Conservation (phyloP, 2,888 invertebrate species). For the Drosophila percnosoma region DNA sequence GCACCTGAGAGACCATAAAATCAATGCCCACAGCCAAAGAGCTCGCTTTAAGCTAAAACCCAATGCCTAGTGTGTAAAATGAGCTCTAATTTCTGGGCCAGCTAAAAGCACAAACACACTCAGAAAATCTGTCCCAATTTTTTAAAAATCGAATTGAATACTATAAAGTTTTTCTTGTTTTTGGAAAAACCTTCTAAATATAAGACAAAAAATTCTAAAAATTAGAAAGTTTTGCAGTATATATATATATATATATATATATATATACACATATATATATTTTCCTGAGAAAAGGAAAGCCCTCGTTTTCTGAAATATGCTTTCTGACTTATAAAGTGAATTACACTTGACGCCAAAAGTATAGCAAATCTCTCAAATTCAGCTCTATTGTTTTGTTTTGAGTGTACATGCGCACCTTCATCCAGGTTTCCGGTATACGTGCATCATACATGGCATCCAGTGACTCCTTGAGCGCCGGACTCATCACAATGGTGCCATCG, state of each 20-base stretch:
- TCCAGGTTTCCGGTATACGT: slow-evolving; percentile 95
- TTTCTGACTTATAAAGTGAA: not conserved
- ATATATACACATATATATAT: no score
- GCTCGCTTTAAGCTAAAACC: slow-evolving; percentile 39
- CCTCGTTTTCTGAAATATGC: not conserved
- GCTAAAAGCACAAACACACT: not conserved
- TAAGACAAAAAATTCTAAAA: not conserved
- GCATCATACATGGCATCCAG: slow-evolving; percentile 99
- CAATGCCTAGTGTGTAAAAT: slow-evolving; percentile 38
- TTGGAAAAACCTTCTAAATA: not conserved
- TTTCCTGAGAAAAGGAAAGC: not conserved
- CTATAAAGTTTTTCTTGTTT: not conserved
- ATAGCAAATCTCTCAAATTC: not conserved
- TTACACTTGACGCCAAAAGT: not conserved
- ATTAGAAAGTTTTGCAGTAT: not conserved
- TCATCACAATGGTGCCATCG: slow-evolving; percentile 99
- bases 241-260: no score
- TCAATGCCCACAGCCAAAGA: slow-evolving; percentile 13
- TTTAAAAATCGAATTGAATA: not conserved
- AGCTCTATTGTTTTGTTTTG: not conserved
- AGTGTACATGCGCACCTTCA: slow-evolving; percentile 87
- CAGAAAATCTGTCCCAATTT: not conserved
- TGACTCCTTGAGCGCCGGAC: slow-evolving; percentile 93
- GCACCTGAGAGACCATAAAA: slow-evolving; percentile 59
- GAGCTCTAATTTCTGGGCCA: slow-evolving; percentile 21